phyloP scores from a whole-genome alignment of 2,797 vertebrate species.

The Synanceia verrucosa region DNA sequence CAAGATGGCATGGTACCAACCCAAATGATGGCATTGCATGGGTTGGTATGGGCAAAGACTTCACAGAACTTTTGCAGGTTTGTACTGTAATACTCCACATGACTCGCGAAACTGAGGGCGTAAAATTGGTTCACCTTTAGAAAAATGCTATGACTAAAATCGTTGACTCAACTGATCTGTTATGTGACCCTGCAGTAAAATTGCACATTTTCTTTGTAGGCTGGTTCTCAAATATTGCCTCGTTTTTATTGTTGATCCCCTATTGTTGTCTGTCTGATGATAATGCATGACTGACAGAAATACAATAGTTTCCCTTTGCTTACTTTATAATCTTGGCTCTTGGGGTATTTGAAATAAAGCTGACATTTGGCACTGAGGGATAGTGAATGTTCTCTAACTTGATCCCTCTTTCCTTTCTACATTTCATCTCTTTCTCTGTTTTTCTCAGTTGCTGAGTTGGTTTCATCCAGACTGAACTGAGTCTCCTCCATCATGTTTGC shows the following conservation, averaged over 20 bases:
- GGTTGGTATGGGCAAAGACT: too few relatives aligned
- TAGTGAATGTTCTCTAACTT: neutral
- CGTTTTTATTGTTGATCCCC: neutral
- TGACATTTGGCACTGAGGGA: neutral
- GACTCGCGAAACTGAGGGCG: neutral
- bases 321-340: neutral
- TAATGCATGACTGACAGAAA: neutral
- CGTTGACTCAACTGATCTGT: neutral
- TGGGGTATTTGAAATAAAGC: neutral
- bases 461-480: constrained; percentile 15
- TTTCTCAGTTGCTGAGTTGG: constrained; percentile 19
- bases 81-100: too few relatives aligned
- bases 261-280: neutral
- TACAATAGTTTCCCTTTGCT: neutral
- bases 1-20: too few relatives aligned
- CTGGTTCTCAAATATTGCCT: neutral
- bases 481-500: constrained; percentile 1
- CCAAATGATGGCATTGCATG: too few relatives aligned
- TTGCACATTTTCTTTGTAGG: neutral
- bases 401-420: neutral
- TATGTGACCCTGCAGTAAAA: constrained; percentile 12
- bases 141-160: constrained; percentile 1
- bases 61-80: too few relatives aligned
- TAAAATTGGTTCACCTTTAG: neutral
- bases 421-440: neutral